Base-by-base conservation (phyloP, 2,888 invertebrate species). In the Drosophila ezoana region DNA sequence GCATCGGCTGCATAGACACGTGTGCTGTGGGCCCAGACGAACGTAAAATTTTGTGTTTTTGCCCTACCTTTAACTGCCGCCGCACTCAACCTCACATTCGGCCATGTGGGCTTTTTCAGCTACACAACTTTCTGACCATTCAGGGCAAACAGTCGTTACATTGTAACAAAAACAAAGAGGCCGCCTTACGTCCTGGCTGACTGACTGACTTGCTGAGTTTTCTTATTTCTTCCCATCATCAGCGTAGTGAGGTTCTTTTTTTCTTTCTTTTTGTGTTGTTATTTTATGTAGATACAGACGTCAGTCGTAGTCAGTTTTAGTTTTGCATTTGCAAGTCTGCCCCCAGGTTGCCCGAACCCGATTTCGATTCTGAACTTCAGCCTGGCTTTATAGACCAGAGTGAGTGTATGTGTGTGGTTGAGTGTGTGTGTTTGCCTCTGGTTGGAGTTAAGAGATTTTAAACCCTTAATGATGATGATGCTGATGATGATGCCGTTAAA, bases 91-190 rank as follows among this genome's bases (percentile, higher is more conserved):
- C 20, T 11, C 43, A 11, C 53, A 37, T 57, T 20, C 40, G 61
- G 75, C 44, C 82, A 60, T 79, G 76, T 79, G 62, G 69, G 79
- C 61, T 58, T 61, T 79, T 74, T 67, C 45, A 61, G 60, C 79
- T 45, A 62, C 43, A 84, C 40, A 84, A 84, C 89, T 84, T 87
- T 74, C 69, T 87, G 81, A 77, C 85, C 87, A 87, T 87, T 87
- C 78, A 73, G 77, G 66, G 68, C 73, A 87, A 87, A 87, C 71
- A 63, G 76, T 72, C 84, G 57, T 84, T 63, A 83, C 78, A 76
- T 80, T 87, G 72, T 72, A 66, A 52, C 78, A 72, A 86, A 81
- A 89, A 87, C 80, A 75, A 79, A 65, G 60, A 66, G 59, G 80
- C 63, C 62, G 57, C 70, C 41, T 54, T 56, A 63, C 58, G 63